Conservation (phyloP, 2,797 vertebrate species). For the Adelosebastes latens region DNA sequence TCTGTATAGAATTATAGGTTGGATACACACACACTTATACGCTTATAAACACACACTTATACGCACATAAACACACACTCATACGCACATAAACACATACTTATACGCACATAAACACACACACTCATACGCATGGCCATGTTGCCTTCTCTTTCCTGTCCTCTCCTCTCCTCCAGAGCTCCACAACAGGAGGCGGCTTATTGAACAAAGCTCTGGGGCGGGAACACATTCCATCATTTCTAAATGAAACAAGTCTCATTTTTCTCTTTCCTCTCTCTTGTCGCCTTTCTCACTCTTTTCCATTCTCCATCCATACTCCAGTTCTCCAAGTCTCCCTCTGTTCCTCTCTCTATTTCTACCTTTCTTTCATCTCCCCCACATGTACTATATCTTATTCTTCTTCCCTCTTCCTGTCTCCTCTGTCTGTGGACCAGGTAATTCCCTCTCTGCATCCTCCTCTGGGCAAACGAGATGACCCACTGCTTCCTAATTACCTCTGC, state of each 20-base stretch:
- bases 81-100: no score
- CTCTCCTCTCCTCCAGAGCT: slow-evolving; percentile 41
- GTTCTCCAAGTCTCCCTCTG: slow-evolving; percentile 7
- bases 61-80: background rate
- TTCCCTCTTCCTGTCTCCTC: slow-evolving; percentile 24
- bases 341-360: slow-evolving; percentile 5
- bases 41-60: no score
- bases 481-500: slow-evolving; percentile 75
- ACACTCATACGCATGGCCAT: background rate
- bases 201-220: slow-evolving; percentile 65
- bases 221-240: slow-evolving; percentile 71
- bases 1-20: slow-evolving; percentile 60
- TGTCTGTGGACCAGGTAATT: slow-evolving; percentile 62
- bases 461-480: slow-evolving; percentile 71
- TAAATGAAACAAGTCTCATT: slow-evolving; percentile 67
- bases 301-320: slow-evolving; percentile 27
- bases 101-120: background rate
- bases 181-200: slow-evolving; percentile 62
- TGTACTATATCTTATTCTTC: slow-evolving; percentile 11
- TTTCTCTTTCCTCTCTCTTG: slow-evolving; percentile 46
- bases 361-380: slow-evolving; percentile 22
- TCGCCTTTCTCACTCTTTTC: slow-evolving; percentile 12
- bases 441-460: slow-evolving; percentile 58
- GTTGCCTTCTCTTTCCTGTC: background rate
- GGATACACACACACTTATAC: slow-evolving; percentile 15